Evolutionary conservation across 2,888 invertebrate species (phyloP).

Genomic region (Yponomeuta evonymella): DNA sequence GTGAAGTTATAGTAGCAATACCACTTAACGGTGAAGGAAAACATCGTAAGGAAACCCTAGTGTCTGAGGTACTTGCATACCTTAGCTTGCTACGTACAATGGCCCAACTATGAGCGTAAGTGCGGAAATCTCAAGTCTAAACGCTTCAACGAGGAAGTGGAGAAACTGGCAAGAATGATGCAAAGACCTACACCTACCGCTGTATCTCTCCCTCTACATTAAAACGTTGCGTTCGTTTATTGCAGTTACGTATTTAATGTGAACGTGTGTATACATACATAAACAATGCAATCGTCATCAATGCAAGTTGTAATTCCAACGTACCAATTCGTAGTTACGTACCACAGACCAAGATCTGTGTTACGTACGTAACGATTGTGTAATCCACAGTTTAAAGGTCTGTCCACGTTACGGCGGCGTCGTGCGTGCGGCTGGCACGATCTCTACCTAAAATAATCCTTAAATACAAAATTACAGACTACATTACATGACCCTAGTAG

Average conservation of each 20-base stretch:
- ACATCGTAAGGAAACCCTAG: too few relatives aligned
- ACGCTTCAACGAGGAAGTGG: conserved; percentile 46
- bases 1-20: too few relatives aligned
- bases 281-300: conserved; percentile 11
- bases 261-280: neutral
- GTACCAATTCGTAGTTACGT: neutral
- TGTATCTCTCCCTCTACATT: neutral
- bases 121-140: neutral
- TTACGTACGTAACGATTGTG: neutral
- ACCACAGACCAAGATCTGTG: too few relatives aligned
- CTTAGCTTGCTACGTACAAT: too few relatives aligned
- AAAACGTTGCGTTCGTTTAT: neutral
- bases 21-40: too few relatives aligned
- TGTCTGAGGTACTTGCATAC: too few relatives aligned
- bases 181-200: neutral
- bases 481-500: neutral
- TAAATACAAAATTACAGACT: neutral
- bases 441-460: too few relatives aligned
- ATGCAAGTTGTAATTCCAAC: neutral
- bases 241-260: neutral
- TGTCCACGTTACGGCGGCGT: conserved; percentile 16
- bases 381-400: neutral
- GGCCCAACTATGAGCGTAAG: too few relatives aligned
- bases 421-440: too few relatives aligned
- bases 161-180: conserved; percentile 28